phyloP scores from a whole-genome alignment of 2,113 vertebrate genomes.

The Nansenia antarctica region DNA sequence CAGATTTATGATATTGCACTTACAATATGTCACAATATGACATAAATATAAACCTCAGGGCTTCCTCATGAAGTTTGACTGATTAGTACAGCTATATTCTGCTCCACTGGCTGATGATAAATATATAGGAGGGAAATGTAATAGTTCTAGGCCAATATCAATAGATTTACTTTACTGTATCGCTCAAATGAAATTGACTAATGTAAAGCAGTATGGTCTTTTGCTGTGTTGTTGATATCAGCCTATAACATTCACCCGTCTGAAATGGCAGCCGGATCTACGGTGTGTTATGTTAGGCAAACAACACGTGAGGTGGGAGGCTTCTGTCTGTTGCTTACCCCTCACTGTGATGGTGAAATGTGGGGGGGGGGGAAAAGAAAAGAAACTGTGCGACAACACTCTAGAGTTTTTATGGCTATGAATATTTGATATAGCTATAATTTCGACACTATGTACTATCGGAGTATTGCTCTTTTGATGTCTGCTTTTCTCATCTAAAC shows the following conservation, averaged over 20 bases:
- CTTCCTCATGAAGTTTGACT: constrained; percentile 2
- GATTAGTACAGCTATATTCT: not conserved
- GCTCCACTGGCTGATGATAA: constrained; percentile 11
- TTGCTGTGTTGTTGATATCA: constrained; percentile 1
- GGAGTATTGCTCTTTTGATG: constrained; percentile 38
- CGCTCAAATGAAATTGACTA: not conserved
- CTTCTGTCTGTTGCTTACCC: not conserved
- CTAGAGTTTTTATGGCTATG: constrained; percentile 15
- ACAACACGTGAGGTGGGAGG: not conserved
- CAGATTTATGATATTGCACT: not conserved
- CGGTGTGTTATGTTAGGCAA: not conserved
- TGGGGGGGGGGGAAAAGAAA: too few relatives aligned
- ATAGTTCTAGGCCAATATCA: not conserved
- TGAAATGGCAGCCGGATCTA: not conserved
- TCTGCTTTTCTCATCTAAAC: constrained; percentile 49
- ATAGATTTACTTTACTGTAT: not conserved
- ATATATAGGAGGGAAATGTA: not conserved
- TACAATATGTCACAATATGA: constrained; percentile 20
- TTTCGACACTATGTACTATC: constrained; percentile 2
- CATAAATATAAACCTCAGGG: not conserved
- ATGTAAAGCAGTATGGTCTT: not conserved
- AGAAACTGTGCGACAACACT: constrained; percentile 21
- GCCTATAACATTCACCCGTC: not conserved
- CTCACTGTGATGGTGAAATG: not conserved
- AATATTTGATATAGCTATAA: constrained; percentile 35